A percentile compares a stretch with the other conserved stretches of the same genome.
Conservation (phyloP, 2,888 invertebrate species). For the Pasiphila rectangulata region DNA sequence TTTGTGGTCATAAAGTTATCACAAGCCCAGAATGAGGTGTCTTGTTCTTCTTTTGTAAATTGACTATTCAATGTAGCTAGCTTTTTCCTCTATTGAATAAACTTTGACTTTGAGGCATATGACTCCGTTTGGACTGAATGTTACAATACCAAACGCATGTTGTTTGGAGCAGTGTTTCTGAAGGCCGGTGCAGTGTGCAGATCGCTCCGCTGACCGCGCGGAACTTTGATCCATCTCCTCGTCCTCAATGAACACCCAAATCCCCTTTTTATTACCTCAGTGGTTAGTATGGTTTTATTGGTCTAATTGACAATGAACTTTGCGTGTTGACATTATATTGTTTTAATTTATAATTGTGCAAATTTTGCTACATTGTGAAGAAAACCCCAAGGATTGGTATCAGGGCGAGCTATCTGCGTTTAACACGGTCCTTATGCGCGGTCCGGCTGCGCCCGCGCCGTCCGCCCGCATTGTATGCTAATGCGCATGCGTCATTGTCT, state of each 20-base stretch:
- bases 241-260: slow-evolving; percentile 15
- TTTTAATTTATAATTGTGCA: background rate
- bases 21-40: too few relatives aligned
- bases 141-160: too few relatives aligned
- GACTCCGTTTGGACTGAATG: too few relatives aligned
- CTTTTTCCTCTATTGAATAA: too few relatives aligned
- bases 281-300: too few relatives aligned
- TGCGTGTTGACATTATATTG: background rate
- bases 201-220: slow-evolving; percentile 7
- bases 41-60: too few relatives aligned
- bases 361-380: background rate
- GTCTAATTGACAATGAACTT: background rate
- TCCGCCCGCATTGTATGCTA: slow-evolving; percentile 54
- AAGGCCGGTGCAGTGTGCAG: background rate
- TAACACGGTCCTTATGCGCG: too few relatives aligned
- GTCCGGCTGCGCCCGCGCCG: background rate
- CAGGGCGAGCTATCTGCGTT: too few relatives aligned
- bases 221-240: slow-evolving; percentile 14
- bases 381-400: too few relatives aligned
- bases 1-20: too few relatives aligned
- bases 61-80: too few relatives aligned
- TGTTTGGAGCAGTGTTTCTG: slow-evolving; percentile 1
- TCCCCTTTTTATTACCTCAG: slow-evolving; percentile 1
- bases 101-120: too few relatives aligned
- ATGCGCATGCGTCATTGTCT: slow-evolving; percentile 36